phyloP scores from a whole-genome alignment of 2,888 invertebrate genomes.

The Pseudococcus longispinus region DNA sequence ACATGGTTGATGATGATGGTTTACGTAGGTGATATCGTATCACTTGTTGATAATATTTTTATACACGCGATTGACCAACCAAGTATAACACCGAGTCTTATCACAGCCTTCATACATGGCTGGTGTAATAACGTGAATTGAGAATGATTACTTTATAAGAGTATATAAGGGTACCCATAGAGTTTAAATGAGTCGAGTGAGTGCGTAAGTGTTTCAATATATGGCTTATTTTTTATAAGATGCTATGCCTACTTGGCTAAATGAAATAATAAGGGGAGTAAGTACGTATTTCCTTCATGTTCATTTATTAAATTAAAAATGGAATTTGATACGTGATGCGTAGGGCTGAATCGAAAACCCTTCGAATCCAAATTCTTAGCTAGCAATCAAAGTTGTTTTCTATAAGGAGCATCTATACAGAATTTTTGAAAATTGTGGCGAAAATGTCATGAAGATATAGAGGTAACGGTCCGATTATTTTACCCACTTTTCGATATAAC shows the following conservation, averaged over 20 bases:
- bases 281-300: neutral
- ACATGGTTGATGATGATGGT: neutral
- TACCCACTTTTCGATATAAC: too few species aligned
- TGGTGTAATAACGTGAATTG: neutral
- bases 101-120: neutral
- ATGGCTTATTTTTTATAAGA: too few species aligned
- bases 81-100: neutral
- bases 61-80: neutral
- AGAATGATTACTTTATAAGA: neutral
- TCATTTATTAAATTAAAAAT: too few species aligned
- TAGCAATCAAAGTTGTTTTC: too few species aligned
- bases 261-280: neutral
- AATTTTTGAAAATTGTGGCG: too few species aligned
- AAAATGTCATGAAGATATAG: too few species aligned
- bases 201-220: neutral
- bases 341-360: too few species aligned
- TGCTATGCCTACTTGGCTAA: neutral
- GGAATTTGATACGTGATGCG: too few species aligned
- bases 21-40: neutral
- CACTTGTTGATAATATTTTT: neutral
- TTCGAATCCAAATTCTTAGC: too few species aligned
- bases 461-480: too few species aligned
- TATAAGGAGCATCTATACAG: too few species aligned
- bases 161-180: constrained; percentile 2
- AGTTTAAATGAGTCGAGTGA: neutral